Conservation (phyloP, 2,888 invertebrate genomes). For the Ophioninae sp. region DNA sequence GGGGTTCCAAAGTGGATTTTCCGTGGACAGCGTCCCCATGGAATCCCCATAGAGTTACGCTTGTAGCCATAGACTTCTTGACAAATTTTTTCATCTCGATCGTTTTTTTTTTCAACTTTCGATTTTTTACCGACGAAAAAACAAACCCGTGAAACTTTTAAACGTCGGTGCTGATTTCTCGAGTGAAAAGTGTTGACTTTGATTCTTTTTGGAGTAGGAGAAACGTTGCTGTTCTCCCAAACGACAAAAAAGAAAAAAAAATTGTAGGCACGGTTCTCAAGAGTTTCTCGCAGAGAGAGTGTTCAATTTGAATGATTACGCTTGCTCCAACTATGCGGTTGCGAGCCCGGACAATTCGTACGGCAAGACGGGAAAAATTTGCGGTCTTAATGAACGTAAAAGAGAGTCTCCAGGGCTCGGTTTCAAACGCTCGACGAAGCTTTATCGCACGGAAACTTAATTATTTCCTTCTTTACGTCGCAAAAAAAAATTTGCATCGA, state of each 20-base stretch:
- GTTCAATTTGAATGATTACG: conserved; percentile 45
- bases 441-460: not conserved
- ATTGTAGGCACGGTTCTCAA: conserved; percentile 35
- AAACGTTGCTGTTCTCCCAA: conserved; percentile 35
- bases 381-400: conserved; percentile 9
- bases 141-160: conserved; percentile 30
- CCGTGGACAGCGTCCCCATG: too few species aligned
- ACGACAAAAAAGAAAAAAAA: conserved; percentile 4
- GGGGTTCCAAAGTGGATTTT: too few species aligned
- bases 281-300: conserved; percentile 24
- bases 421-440: conserved; percentile 9
- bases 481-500: not conserved
- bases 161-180: not conserved
- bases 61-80: not conserved
- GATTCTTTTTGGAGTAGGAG: conserved; percentile 46
- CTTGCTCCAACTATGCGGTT: conserved; percentile 2
- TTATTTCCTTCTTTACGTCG: not conserved
- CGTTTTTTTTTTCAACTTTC: conserved; percentile 20
- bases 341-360: conserved; percentile 25
- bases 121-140: conserved; percentile 1
- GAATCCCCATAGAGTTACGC: not conserved
- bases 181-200: conserved; percentile 34
- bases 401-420: not conserved
- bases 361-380: conserved; percentile 14
- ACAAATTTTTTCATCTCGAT: conserved; percentile 1